Base-by-base conservation (phyloP, 1,140 invertebrate genomes). In the Telenomus remus region DNA sequence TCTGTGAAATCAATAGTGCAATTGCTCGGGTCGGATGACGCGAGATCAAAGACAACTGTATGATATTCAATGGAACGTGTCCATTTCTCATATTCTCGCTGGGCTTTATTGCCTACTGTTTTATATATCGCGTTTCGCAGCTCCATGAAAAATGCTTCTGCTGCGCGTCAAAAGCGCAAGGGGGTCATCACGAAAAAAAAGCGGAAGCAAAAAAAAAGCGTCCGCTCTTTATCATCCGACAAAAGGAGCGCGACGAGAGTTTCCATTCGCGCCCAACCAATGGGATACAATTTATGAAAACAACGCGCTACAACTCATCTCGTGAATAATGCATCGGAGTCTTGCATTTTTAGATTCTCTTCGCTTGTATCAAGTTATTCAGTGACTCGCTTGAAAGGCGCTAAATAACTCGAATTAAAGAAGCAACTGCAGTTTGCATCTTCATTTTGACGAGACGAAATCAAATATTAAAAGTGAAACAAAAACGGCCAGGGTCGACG, bases 1-100 rank as follows among this genome's bases (percentile, higher is more conserved):
- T 65, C 65, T 65, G 49, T 43, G 48, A 37, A 71, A 76, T 76
- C 66, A 57, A 76, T 71, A 71, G 61, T 16, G 61, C 66, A 68
- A 61, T 68, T 57, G 51, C 42, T 10, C 49, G 64, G 35, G 27
- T 37, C 37, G 4, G 43, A 57, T 33, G 35, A 3, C 57, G 46
- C 19, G 11, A 60, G 54, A 71, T 68, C 57, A 57, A 66, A 71
- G 74, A 57, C 56, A 69, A 72, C 55, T 49, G 19, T 27, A 47
- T 48, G 57, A 73, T 69, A 77, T 73, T 68, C 68, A 65, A 66
- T 64, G 53, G 69, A 69, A 68, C 48, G 55, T 46, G 49, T 53
- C 27, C 59, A 64, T 69, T 72, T 71, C 51, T 77, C 69, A 54
- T 64, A 54, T 60, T 50, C 37, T 15, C 56, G 10, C 50, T 5